Evolutionary conservation across 1,140 invertebrate genomes (phyloP), one percentile per base, ranked within the genome.

Genomic region (Drosophila pandora): DNA sequence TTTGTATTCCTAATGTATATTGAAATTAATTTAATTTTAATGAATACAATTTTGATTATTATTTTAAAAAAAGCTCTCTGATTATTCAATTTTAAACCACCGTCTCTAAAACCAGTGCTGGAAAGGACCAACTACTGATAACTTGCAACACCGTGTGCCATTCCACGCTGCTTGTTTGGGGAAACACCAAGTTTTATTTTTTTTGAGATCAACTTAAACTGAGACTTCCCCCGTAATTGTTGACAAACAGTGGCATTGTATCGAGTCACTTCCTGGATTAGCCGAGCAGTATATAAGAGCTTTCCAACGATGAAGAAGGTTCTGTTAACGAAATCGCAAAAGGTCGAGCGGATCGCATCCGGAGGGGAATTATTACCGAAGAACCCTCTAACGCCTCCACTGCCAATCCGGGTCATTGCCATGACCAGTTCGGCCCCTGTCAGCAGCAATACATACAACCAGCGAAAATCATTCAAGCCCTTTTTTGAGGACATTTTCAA

Each of bases 401-500:
- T 23, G n/a, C 13, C 70, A 7, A 41, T 71, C 13, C 61, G 63
- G 3, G 37, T 72, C 0, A 67, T 70, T 30, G 34, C 57, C 2
- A 53, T 49, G 17, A 52, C 53, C 12, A 47, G 21, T 23, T 21
- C 43, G 9, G 72, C 63, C 0, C 72, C 52, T 30, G 45, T 71
- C 2, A 68, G 62, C 21, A 75, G 69, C 2, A 56, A 59, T 21
- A 75, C 74, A 5, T 90, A 90, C 28, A 74, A 71, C 12, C 80
- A 90, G 23, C 74, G 89, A 0, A 88, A 91, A 32, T 73, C 61
- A 28, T 77, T 69, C 57, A 61, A 79, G 48, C 34, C 75, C 3
- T 64, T 75, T 0, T 91, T 88, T 49, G 70, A 74, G 34, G 90
- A 91, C 0, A 75, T 91, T n/a, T 91, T 91, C 48, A 79, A 69